Percentiles rank a stretch among this genome's conserved stretches.
phyloP scores from a whole-genome alignment of 2,888 invertebrate species.

The Plemyria rubiginata region DNA sequence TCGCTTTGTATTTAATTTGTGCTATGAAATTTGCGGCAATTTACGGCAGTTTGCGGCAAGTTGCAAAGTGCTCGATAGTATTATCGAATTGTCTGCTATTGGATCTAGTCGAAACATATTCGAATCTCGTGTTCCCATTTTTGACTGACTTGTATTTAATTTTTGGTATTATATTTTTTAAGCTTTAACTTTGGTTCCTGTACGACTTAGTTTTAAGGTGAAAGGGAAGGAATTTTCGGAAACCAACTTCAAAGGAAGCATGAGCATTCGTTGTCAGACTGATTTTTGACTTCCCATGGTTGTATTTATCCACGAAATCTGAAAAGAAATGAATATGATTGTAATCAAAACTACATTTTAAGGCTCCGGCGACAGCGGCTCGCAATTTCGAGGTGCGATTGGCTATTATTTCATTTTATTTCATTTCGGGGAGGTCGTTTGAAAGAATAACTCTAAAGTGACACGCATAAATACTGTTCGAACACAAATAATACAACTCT shows the following conservation, averaged over 20 bases:
- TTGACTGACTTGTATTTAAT: constrained; percentile 55
- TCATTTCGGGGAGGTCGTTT: too few relatives aligned
- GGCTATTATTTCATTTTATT: too few relatives aligned
- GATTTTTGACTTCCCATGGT: constrained; percentile 62
- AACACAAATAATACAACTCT: too few relatives aligned
- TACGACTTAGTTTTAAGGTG: constrained; percentile 65
- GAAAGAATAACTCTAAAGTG: too few relatives aligned
- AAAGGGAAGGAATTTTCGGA: constrained; percentile 47
- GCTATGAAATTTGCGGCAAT: constrained; percentile 14
- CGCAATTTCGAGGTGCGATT: too few relatives aligned
- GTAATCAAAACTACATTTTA: constrained; percentile 46
- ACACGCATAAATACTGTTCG: too few relatives aligned
- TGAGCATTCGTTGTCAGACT: constrained; percentile 67
- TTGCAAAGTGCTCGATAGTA: constrained; percentile 33
- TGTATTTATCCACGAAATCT: constrained; percentile 15
- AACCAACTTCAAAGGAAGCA: constrained; percentile 60
- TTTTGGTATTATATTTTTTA: constrained; percentile 51
- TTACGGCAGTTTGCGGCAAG: too few relatives aligned
- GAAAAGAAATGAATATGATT: constrained; percentile 26
- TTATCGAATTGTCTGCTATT: constrained; percentile 34
- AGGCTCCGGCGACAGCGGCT: too few relatives aligned
- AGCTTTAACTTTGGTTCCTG: constrained; percentile 56
- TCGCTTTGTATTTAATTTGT: constrained; percentile 15
- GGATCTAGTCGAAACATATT: constrained; percentile 47
- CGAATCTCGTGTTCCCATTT: constrained; percentile 40